Conservation (phyloP, 1,140 invertebrate genomes). For the Halotydeus destructor region DNA sequence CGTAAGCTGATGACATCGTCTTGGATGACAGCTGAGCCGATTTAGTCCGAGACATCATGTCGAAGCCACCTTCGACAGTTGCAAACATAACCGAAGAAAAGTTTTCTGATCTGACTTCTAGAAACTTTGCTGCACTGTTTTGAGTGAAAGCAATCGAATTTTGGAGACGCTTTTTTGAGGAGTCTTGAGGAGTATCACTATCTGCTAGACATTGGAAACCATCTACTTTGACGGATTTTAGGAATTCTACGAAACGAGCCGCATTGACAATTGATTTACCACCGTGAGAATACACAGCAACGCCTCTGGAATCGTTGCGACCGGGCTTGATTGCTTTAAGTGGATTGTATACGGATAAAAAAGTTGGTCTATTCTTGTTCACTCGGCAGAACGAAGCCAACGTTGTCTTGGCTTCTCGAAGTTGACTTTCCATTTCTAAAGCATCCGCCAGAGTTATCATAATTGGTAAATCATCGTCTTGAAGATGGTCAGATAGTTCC, state of each 20-base stretch:
- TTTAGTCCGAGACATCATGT: slow-evolving; percentile 25
- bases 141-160: slow-evolving; percentile 32
- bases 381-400: slow-evolving; percentile 14
- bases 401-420: slow-evolving; percentile 10
- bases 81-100: slow-evolving; percentile 32
- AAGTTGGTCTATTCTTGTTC: slow-evolving; percentile 8
- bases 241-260: slow-evolving; percentile 45
- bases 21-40: slow-evolving; percentile 36
- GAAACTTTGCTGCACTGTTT: slow-evolving; percentile 18
- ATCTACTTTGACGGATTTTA: slow-evolving; percentile 51
- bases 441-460: slow-evolving; percentile 12
- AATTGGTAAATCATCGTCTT: slow-evolving; percentile 5
- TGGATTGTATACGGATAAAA: slow-evolving; percentile 40
- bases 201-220: slow-evolving; percentile 54
- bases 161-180: slow-evolving; percentile 39
- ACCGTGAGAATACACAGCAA: slow-evolving; percentile 45
- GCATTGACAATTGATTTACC: slow-evolving; percentile 41
- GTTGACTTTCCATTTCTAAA: slow-evolving; percentile 12
- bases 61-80: slow-evolving; percentile 49
- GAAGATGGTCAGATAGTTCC: slow-evolving; percentile 9
- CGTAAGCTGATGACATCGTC: slow-evolving; percentile 36
- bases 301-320: slow-evolving; percentile 38
- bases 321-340: slow-evolving; percentile 34
- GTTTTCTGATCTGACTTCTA: slow-evolving; percentile 20
- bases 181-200: slow-evolving; percentile 45